Evolutionary conservation across 2,797 vertebrate species (phyloP), one percentile per base, ranked within the genome.

Genomic region (Anguilla anguilla): DNA sequence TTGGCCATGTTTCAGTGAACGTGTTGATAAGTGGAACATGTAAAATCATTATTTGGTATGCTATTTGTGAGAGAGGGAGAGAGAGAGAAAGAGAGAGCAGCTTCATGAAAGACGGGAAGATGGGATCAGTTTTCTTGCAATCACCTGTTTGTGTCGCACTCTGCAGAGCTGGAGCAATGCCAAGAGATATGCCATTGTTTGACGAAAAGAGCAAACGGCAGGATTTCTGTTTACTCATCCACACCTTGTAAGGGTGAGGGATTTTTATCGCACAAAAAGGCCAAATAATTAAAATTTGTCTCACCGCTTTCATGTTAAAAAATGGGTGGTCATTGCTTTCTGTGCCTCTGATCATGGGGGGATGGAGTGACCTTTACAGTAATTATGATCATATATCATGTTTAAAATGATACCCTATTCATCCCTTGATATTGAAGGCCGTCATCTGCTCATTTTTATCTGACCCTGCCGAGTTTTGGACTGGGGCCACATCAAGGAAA

Each of bases 311-410:
- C 9, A 53, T 53, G 72, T 82, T 77, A 43, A 82, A 59, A 93
- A 92, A 89, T 87, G 90, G 91, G 87, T 91, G 87, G 88, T 93
- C 92, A 92, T 91, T 92, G 92, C 91, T 83, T 91, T 93, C 90
- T 9, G 74, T 89, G 92, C 90, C 87, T 93, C 90, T 88, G 86
- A 92, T 91, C 43, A 86, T 92, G 91, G 55, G 67, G 67, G 82
- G 67, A 89, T 46, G 87, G 91, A 90, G 89, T 95, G 94, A 94
- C 94, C 95, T 77, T 49, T 74, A 87, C 92, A 77, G 92, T 96
- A 96, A 96, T 96, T 95, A 96, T 92, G 90, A 84, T 96, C 95
- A 92, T 96, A 95, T 92, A 96, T 96, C 96, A 96, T 91, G 94
- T 94, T 93, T 96, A 96, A 96, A 96, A 95, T 95, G 94, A 95